A percentile compares a stretch with the other conserved stretches of the same genome.
These are phyloP conservation scores for Ectemnius lituratus DNA, from an alignment of 2,888 invertebrate genomes.

Conservation along the genomic window DNA sequence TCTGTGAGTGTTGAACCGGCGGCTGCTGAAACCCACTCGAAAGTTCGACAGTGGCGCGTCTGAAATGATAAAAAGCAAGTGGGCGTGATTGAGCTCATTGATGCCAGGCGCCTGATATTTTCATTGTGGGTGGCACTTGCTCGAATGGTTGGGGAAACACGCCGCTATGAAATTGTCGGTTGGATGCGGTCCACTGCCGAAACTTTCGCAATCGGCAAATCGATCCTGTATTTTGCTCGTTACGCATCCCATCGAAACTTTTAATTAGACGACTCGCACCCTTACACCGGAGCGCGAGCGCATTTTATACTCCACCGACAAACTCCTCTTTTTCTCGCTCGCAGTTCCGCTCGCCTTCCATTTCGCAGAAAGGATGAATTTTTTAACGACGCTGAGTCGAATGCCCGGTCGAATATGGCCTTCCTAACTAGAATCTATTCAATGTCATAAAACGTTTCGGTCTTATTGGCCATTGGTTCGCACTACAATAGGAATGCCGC, in stretches of 20 bases:
- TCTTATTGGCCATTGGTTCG: too few relatives aligned
- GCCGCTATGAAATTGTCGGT: constrained; percentile 30
- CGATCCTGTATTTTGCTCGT: constrained; percentile 23
- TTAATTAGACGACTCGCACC: constrained; percentile 27
- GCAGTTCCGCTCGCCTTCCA: not conserved
- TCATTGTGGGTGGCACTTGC: not conserved
- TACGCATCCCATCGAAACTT: constrained; percentile 19
- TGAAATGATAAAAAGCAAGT: constrained; percentile 22
- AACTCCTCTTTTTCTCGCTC: constrained; percentile 1
- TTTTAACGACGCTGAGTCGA: constrained; percentile 19
- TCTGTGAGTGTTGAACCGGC: constrained; percentile 11
- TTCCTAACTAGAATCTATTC: constrained; percentile 13
- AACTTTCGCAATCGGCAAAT: constrained; percentile 12
- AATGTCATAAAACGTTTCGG: too few relatives aligned
- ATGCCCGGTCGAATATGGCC: too few relatives aligned
- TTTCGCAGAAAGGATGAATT: not conserved
- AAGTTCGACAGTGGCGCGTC: constrained; percentile 27
- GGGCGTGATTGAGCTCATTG: constrained; percentile 45
- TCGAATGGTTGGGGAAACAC: constrained; percentile 27
- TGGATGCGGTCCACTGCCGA: constrained; percentile 13
- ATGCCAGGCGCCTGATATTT: constrained; percentile 31
- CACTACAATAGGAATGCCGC: too few relatives aligned
- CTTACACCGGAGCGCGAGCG: not conserved
- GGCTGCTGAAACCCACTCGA: constrained; percentile 26
- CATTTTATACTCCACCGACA: not conserved